Evolutionary conservation across 2,888 invertebrate genomes (phyloP).

Genomic region (Spisula solida): DNA sequence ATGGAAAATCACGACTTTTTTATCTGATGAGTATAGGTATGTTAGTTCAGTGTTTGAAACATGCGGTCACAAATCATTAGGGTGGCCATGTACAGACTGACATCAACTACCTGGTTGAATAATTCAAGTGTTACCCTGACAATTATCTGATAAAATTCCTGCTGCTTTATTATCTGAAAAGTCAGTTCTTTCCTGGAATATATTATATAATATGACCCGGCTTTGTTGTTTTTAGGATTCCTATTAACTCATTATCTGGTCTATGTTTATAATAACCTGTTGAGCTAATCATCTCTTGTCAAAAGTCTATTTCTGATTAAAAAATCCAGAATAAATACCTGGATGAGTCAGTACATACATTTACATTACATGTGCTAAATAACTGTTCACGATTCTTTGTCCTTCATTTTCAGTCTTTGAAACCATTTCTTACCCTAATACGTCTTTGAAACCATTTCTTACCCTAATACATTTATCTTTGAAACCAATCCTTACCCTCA

Average conservation of each 20-base stretch:
- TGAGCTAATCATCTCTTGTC: neutral
- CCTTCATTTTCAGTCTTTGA: no score
- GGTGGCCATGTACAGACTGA: neutral
- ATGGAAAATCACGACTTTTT: neutral
- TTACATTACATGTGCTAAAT: neutral
- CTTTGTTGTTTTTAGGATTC: neutral
- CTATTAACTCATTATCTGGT: neutral
- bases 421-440: no score
- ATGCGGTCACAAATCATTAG: neutral
- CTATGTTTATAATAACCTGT: neutral
- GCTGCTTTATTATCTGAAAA: neutral
- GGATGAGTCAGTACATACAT: neutral
- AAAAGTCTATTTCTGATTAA: neutral
- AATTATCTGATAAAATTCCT: neutral
- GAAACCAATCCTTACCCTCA: no score
- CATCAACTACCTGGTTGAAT: neutral
- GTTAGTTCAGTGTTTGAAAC: neutral
- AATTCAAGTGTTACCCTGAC: neutral
- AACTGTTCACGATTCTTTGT: neutral
- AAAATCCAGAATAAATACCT: neutral
- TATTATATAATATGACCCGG: neutral
- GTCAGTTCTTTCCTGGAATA: neutral
- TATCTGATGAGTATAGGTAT: neutral
- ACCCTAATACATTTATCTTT: no score
- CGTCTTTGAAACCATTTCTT: no score